Conservation (phyloP, 92 coral and sea anemone genomes). For the Metridium senile region DNA sequence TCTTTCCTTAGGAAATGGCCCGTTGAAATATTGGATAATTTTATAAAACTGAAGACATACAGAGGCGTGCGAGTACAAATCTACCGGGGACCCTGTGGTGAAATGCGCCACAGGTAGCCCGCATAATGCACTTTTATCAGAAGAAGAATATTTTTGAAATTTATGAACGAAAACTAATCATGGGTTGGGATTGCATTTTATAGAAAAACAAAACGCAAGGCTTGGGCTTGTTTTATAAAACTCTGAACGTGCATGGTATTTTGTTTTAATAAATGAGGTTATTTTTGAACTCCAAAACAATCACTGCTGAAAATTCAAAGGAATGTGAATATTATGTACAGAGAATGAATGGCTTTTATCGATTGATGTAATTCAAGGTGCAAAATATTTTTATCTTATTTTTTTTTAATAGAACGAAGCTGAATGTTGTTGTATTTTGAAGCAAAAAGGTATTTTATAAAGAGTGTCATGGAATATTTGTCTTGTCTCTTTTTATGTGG, state of each 20-base stretch:
- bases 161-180: background rate
- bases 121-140: background rate
- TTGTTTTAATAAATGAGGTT: too few relatives aligned
- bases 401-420: background rate
- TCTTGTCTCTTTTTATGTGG: background rate
- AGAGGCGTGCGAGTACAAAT: too few relatives aligned
- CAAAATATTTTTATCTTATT: background rate
- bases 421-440: background rate
- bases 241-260: too few relatives aligned
- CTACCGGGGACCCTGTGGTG: too few relatives aligned
- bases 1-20: background rate
- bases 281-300: too few relatives aligned
- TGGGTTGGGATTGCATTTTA: background rate
- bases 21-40: background rate
- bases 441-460: background rate
- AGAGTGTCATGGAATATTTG: background rate
- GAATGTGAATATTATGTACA: constrained; percentile 26
- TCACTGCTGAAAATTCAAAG: background rate
- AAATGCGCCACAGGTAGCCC: background rate
- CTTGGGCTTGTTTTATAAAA: background rate
- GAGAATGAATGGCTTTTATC: background rate
- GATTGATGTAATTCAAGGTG: background rate
- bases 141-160: background rate
- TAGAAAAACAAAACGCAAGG: background rate
- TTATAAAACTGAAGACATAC: background rate